Base-by-base conservation (phyloP, 2,888 invertebrate genomes). In the Pteria penguin region DNA sequence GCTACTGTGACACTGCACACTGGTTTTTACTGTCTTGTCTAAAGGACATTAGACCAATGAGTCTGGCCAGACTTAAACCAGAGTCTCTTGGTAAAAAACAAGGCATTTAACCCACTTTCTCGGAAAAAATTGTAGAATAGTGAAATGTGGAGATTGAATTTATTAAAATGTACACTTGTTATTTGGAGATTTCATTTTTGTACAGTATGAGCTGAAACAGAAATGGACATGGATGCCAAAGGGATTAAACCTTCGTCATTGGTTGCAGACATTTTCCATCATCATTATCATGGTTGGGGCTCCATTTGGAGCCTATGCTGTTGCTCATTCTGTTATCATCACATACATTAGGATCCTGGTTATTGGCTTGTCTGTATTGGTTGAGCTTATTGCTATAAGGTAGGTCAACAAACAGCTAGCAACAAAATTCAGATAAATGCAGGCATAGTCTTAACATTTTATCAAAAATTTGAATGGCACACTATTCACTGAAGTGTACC, bases 191-290 rank as follows among this genome's bases (percentile, higher is more conserved):
- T n/a, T n/a, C n/a, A n/a, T n/a, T n/a, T n/a, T n/a, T n/a, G n/a
- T 77, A 1, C 75, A 84, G 84, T 84, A 84, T 69, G 72, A 75
- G 5, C 75, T 84, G 14, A 58, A 81, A 26, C 65, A 71, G 29
- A 74, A 70, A 2, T 78, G 68, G 63, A 66, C 60, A 11, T 84
- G 82, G 79, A 29, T 78, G 2, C 81, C 82, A 3, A 71, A 72
- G 29, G 81, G 82, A 14, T 36, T 82, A 14, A 77, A 77, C 18
- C 66, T 75, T 0, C 71, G 73, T 4, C 80, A 82, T 33, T 82
- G 81, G 79, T 55, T 83, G n/a, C 79, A 78, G 66, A 79, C 78
- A 4, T 75, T 80, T 36, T 54, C 72, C n/a, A 55, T 72, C 18
- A 54, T 82, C 4, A 45, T 75, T 66, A 36, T 76, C 11, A 76